phyloP scores from a whole-genome alignment of 2,888 invertebrate genomes.

The Hemaris fuciformis region DNA sequence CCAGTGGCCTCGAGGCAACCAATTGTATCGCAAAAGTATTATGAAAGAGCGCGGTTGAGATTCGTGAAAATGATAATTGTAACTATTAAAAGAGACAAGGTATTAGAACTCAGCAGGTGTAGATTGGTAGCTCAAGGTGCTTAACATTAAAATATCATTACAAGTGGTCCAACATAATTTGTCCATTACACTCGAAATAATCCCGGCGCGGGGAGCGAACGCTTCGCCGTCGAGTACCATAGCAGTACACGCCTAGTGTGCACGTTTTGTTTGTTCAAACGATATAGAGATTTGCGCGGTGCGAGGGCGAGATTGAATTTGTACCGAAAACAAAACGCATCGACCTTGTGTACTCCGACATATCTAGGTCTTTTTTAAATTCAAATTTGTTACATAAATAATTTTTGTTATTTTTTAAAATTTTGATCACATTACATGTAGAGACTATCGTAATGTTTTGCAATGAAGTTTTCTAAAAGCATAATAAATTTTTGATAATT shows the following conservation, averaged over 20 bases:
- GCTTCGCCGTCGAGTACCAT: conserved; percentile 9
- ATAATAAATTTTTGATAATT: no score
- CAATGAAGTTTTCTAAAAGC: no score
- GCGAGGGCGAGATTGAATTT: conserved; percentile 9
- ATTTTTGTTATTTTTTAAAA: no score
- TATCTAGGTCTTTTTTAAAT: background rate
- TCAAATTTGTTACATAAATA: background rate
- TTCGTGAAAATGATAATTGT: no score
- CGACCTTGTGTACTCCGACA: background rate
- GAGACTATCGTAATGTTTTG: no score
- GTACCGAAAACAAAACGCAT: conserved; percentile 14
- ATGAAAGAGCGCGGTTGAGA: no score
- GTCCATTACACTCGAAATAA: conserved; percentile 20
- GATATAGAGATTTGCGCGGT: conserved; percentile 30
- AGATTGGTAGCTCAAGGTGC: background rate
- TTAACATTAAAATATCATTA: background rate
- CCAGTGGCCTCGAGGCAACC: no score
- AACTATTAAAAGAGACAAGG: no score
- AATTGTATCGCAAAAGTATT: no score
- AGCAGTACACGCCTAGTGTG: conserved; percentile 5
- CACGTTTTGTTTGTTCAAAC: conserved; percentile 31
- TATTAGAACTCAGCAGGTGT: background rate
- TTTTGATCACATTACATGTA: no score
- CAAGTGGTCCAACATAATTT: conserved; percentile 19
- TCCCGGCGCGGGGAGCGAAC: conserved; percentile 17